Evolutionary conservation across 2,113 vertebrate genomes (phyloP).

Genomic region (Isichthys henryi): DNA sequence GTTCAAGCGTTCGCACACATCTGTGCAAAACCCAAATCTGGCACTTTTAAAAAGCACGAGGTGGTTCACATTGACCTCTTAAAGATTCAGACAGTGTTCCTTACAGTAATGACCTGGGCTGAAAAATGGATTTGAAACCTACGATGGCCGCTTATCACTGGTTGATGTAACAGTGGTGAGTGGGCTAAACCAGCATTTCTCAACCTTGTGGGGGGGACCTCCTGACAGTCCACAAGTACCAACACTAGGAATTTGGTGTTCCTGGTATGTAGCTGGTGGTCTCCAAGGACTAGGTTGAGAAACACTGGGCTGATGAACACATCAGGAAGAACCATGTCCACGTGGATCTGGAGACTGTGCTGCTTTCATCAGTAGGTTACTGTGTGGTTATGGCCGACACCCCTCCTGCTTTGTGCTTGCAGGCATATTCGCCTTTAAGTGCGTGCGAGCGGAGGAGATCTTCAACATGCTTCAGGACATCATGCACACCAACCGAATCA

Average conservation of each 20-base stretch:
- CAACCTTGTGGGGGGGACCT: neutral
- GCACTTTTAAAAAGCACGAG: neutral
- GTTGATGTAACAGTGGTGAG: neutral
- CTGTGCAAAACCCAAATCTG: neutral
- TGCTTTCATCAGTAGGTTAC: neutral
- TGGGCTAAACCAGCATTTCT: neutral
- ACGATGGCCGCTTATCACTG: neutral
- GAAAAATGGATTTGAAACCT: neutral
- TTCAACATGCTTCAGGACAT: slow-evolving; percentile 99
- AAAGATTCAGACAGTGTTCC: neutral
- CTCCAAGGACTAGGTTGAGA: neutral
- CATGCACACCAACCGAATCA: slow-evolving; percentile 99
- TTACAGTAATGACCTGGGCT: neutral
- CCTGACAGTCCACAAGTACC: neutral
- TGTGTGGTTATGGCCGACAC: slow-evolving; percentile 5
- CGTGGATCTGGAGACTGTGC: neutral
- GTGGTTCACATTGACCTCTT: neutral
- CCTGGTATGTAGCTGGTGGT: neutral
- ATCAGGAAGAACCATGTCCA: neutral
- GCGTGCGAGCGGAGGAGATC: slow-evolving; percentile 89
- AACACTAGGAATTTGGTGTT: neutral
- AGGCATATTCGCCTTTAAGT: slow-evolving; percentile 99
- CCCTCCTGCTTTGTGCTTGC: slow-evolving; percentile 28
- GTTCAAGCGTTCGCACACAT: neutral
- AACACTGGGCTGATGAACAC: neutral